A percentile compares a stretch with the other conserved stretches of the same genome.
These are phyloP conservation scores for Tinamus guttatus DNA, from an alignment of 2,113 vertebrate genomes.

Conservation along the genomic window DNA sequence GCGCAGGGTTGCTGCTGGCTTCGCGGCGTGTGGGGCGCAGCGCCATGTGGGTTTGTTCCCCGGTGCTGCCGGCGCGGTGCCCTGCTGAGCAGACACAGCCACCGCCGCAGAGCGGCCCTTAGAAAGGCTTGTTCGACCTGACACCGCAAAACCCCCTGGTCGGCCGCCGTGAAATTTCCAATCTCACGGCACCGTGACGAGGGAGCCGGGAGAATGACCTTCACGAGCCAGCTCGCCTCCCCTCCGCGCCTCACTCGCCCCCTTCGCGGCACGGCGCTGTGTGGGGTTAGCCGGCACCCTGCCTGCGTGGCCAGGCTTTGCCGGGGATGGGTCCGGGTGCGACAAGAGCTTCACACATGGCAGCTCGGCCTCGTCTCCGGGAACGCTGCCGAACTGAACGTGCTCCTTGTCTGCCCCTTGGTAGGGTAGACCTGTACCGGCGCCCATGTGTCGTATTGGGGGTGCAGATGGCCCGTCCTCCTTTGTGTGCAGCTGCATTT, in stretches of 20 bases:
- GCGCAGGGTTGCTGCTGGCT: background rate
- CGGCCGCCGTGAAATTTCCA: background rate
- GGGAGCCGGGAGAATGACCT: background rate
- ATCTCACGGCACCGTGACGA: fast-evolving
- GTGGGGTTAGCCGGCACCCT: background rate
- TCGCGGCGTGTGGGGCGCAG: conserved; percentile 27
- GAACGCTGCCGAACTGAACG: fast-evolving
- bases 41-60: background rate
- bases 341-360: background rate
- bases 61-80: background rate
- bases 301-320: background rate
- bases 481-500: background rate
- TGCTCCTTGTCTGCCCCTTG: background rate
- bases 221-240: fast-evolving
- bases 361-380: background rate
- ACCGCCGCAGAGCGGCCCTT: background rate
- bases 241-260: fast-evolving
- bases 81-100: background rate
- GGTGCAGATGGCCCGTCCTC: conserved; percentile 43
- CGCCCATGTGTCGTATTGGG: background rate
- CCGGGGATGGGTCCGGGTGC: background rate
- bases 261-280: background rate
- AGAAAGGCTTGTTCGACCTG: background rate
- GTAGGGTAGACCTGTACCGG: background rate
- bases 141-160: fast-evolving